Evolutionary conservation across 2,888 invertebrate species (phyloP).

Genomic region (Euproctis similis): DNA sequence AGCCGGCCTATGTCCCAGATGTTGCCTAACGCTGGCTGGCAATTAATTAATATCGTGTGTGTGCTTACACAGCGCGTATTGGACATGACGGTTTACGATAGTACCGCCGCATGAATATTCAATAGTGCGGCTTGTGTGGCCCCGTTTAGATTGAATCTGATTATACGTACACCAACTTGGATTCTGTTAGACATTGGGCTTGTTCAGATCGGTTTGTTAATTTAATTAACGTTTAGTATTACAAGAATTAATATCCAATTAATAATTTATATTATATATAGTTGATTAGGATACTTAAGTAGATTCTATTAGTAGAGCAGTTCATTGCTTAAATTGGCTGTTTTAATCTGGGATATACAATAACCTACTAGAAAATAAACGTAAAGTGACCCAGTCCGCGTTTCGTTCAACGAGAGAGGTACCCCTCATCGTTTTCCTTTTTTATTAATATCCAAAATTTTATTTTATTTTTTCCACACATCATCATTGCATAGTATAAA

Average conservation of each 20-base stretch:
- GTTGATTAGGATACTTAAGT: too few relatives aligned
- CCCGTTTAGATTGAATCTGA: slow-evolving; percentile 46
- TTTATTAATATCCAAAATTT: too few relatives aligned
- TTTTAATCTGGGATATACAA: too few relatives aligned
- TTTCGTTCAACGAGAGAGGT: too few relatives aligned
- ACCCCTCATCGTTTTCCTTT: too few relatives aligned
- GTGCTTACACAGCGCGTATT: slow-evolving; percentile 57
- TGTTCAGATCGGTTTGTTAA: slow-evolving; percentile 20
- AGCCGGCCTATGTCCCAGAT: slow-evolving; percentile 48
- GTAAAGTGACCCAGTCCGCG: too few relatives aligned
- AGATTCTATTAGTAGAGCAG: too few relatives aligned
- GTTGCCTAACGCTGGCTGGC: slow-evolving; percentile 55
- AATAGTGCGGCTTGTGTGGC: slow-evolving; percentile 27
- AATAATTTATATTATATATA: too few relatives aligned
- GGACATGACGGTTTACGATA: slow-evolving; percentile 61
- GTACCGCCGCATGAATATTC: slow-evolving; percentile 54
- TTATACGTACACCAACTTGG: slow-evolving; percentile 19
- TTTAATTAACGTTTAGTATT: slow-evolving; percentile 17
- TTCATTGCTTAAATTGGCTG: too few relatives aligned
- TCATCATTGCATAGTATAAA: too few relatives aligned
- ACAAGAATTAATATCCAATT: slow-evolving; percentile 14
- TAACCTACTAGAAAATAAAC: too few relatives aligned
- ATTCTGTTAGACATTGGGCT: slow-evolving; percentile 8
- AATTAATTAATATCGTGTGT: slow-evolving; percentile 63
- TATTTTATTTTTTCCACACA: too few relatives aligned